Evolutionary conservation across 2,888 invertebrate genomes (phyloP).

Genomic region (Megalurothrips usitatus): DNA sequence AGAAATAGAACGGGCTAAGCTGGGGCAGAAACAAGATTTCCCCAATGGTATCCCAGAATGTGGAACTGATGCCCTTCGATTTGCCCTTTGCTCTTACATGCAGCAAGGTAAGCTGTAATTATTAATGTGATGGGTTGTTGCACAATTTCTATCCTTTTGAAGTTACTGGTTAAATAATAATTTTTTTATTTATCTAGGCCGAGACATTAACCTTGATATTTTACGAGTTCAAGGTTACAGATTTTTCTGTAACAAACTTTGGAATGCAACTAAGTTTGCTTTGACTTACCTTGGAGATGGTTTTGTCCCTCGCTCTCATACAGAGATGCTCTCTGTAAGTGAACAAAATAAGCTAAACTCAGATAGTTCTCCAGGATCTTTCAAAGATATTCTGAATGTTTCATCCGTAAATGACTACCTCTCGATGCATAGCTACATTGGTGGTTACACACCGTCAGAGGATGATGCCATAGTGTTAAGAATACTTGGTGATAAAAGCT

Average conservation of each 20-base stretch:
- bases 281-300: constrained; percentile 58
- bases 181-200: constrained; percentile 49
- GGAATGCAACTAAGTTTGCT: constrained; percentile 97
- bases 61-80: constrained; percentile 90
- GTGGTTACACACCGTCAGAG: constrained; percentile 47
- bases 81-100: constrained; percentile 84
- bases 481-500: constrained; percentile 35
- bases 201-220: constrained; percentile 96
- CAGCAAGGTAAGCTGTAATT: constrained; percentile 56
- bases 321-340: constrained; percentile 28
- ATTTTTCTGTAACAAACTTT: constrained; percentile 97
- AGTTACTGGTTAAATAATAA: not conserved
- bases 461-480: constrained; percentile 45
- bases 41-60: constrained; percentile 95
- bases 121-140: not conserved
- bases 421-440: constrained; percentile 46
- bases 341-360: not conserved
- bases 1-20: constrained; percentile 71
- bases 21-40: constrained; percentile 57
- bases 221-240: constrained; percentile 88
- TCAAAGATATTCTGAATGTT: not conserved
- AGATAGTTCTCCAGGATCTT: not conserved
- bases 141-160: not conserved
- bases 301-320: constrained; percentile 41
- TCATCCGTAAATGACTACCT: constrained; percentile 45